Base-by-base conservation (phyloP, 2,888 invertebrate species). In the Dermolepida albohirtum region DNA sequence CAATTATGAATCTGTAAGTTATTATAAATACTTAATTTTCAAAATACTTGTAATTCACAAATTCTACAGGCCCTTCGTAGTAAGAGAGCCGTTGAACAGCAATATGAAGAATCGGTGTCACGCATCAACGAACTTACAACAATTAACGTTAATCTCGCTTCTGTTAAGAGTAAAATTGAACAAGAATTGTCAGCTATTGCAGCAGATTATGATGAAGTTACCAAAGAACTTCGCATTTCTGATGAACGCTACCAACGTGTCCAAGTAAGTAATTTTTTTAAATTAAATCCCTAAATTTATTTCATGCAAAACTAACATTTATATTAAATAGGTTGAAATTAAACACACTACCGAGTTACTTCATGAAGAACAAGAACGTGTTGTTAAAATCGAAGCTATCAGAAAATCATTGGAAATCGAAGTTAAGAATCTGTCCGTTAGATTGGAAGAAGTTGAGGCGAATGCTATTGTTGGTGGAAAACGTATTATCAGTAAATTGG, bases 361-460 rank as follows among this genome's bases (percentile, higher is more conserved):
- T 80, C 96, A 97, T 83, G 97, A 97, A 83, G 97, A 98, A 84
- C 95, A 96, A 85, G 97, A 97, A 84, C 95, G 97, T 83, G 93
- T 96, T 79, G 93, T 97, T 80, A 97, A 97, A 89, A 95, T 97
- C 84, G 97, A 98, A 86, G 92, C 97, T 77, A 93, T 97, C 87
- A 96, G 97, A 90, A 97, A 97, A 87, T 95, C 96, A 72, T 89
- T 97, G 80, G 97, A 98, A 87, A 95, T 96, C 82, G 97, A 97
- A 88, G 96, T 97, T 78, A 96, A 96, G 91, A 96, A 95, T 85
- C 86, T 97, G 82, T 94, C 94, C 76, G 87, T 96, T 76, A 94
- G 96, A 81, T 88, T 97, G 80, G 96, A 97, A 84, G 97, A 97
- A 85, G 97, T 98, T 76, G 97, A 98, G 85, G 93, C 97, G 78